These are phyloP conservation scores for Eidolon dupreanum DNA, from an alignment of 2,797 vertebrate species.

Conservation along the genomic window DNA sequence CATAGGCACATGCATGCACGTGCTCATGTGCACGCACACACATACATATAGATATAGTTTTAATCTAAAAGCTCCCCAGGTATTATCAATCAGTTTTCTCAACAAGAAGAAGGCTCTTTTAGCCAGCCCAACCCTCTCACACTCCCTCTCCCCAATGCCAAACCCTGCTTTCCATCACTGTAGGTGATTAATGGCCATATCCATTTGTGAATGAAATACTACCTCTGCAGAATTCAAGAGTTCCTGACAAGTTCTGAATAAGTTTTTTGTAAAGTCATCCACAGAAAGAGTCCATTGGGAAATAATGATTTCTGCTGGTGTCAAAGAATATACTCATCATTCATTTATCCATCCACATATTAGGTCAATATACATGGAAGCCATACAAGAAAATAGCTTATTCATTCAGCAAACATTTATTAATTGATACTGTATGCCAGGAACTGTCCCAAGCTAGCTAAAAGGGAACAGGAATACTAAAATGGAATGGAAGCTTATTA, in stretches of 20 bases:
- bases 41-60: background rate
- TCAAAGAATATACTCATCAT: conserved; percentile 54
- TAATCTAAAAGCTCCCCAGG: background rate
- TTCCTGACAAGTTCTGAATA: conserved; percentile 52
- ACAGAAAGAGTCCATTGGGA: conserved; percentile 21
- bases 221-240: conserved; percentile 36
- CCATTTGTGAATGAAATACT: background rate
- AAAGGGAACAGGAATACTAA: background rate
- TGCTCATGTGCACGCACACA: background rate
- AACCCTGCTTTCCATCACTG: background rate
- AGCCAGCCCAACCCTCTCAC: background rate
- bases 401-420: conserved; percentile 48
- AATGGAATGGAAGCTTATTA: background rate
- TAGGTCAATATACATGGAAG: conserved; percentile 55
- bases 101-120: background rate
- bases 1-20: background rate
- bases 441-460: background rate
- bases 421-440: conserved; percentile 21
- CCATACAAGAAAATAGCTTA: conserved; percentile 53
- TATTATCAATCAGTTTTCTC: background rate
- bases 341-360: conserved; percentile 38
- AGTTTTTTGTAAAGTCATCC: conserved; percentile 36
- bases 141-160: background rate
- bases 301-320: conserved; percentile 19
- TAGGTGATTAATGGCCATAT: background rate